Evolutionary conservation across 2,797 vertebrate species (phyloP).

Genomic region (Coregonus sp.): DNA sequence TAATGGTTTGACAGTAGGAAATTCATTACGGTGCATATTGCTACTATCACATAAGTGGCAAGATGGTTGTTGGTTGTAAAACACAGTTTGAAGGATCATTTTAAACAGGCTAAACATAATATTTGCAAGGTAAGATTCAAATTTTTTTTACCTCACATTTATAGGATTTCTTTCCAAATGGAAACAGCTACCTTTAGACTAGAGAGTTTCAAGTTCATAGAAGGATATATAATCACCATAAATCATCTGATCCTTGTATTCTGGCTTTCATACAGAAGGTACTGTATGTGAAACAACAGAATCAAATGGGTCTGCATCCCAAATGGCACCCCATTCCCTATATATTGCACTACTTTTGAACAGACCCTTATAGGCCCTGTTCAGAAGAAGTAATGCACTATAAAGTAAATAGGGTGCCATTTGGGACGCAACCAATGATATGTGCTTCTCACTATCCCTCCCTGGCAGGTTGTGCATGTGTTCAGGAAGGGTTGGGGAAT

Average conservation of each 20-base stretch:
- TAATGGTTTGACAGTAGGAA: background rate
- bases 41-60: background rate
- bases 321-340: background rate
- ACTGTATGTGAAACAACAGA: slow-evolving; percentile 36
- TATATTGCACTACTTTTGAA: background rate
- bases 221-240: background rate
- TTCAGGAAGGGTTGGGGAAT: too few species aligned
- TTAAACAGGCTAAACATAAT: background rate
- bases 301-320: background rate
- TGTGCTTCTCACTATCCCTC: too few species aligned
- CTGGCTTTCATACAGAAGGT: background rate
- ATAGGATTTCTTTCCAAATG: background rate
- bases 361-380: background rate
- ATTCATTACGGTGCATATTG: background rate
- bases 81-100: background rate
- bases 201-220: too few species aligned
- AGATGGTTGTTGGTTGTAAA: background rate
- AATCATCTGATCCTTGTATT: background rate
- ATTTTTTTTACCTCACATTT: background rate
- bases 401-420: too few species aligned
- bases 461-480: too few species aligned
- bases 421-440: too few species aligned
- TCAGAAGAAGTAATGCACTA: too few species aligned
- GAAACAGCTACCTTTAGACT: background rate
- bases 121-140: background rate